These are phyloP conservation scores for Amblyraja radiata DNA, from an alignment of 2,797 vertebrate genomes.

Conservation along the genomic window DNA sequence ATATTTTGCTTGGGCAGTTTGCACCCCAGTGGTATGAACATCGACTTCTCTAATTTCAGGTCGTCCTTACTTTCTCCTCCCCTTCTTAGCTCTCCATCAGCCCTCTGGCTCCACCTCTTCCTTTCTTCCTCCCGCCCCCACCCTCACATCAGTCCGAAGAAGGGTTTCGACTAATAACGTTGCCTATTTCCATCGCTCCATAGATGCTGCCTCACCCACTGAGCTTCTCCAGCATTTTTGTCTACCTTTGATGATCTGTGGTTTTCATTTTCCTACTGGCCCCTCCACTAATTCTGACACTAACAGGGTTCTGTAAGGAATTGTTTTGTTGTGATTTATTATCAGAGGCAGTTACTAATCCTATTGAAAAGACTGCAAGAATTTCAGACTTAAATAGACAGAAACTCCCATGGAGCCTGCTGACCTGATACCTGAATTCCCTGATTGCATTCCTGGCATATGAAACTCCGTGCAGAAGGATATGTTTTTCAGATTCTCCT, in stretches of 20 bases:
- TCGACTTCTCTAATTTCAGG: too few relatives aligned
- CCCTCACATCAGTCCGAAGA: too few relatives aligned
- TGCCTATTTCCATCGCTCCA: too few relatives aligned
- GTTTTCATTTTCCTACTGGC: background rate
- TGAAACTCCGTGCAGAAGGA: background rate
- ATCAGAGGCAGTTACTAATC: constrained; percentile 20
- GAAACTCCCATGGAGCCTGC: background rate
- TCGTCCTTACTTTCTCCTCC: too few relatives aligned
- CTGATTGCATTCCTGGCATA: background rate
- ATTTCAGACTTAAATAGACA: constrained; percentile 28
- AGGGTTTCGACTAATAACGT: too few relatives aligned
- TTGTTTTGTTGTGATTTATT: background rate
- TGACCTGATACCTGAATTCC: background rate
- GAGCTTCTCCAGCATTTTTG: too few relatives aligned
- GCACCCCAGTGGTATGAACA: too few relatives aligned
- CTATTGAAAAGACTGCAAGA: constrained; percentile 8
- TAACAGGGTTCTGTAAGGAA: background rate
- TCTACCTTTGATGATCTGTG: background rate
- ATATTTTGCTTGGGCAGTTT: too few relatives aligned
- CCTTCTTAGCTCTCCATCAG: too few relatives aligned
- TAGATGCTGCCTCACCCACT: too few relatives aligned
- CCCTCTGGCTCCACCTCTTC: too few relatives aligned
- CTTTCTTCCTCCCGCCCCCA: too few relatives aligned
- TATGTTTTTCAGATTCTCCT: background rate
- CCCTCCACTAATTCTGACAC: background rate